phyloP scores from a whole-genome alignment of 2,113 vertebrate genomes.

The Promerops cafer region DNA sequence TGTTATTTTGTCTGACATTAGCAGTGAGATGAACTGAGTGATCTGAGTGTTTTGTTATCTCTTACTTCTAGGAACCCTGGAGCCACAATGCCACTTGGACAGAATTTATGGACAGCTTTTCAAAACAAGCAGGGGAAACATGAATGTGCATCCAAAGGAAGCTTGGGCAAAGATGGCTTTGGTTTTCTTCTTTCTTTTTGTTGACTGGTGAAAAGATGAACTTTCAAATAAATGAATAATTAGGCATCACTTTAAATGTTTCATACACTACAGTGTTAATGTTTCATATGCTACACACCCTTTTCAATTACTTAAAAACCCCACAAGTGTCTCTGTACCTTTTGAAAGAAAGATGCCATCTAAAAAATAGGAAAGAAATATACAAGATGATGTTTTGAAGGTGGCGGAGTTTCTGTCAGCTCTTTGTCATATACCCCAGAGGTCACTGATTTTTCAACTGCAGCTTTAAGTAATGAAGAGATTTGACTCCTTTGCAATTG shows the following conservation, averaged over 20 bases:
- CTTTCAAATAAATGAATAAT: not conserved
- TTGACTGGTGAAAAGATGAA: not conserved
- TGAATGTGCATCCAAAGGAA: not conserved
- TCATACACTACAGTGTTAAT: not conserved
- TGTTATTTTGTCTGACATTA: slow-evolving; percentile 61
- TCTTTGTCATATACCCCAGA: not conserved
- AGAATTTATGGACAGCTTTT: slow-evolving; percentile 34
- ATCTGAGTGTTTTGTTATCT: slow-evolving; percentile 59
- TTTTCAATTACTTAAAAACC: not conserved
- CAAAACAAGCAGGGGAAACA: slow-evolving; percentile 9
- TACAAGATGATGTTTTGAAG: not conserved
- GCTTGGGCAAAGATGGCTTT: not conserved
- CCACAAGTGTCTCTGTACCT: not conserved
- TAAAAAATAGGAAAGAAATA: not conserved
- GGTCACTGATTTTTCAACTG: not conserved
- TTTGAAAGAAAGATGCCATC: not conserved
- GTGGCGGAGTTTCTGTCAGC: not conserved
- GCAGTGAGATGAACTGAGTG: slow-evolving; percentile 39
- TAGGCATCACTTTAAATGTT: not conserved
- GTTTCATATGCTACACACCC: fast-evolving
- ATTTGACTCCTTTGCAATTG: not conserved
- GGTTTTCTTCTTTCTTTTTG: not conserved
- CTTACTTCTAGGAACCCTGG: slow-evolving; percentile 59
- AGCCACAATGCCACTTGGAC: slow-evolving; percentile 48
- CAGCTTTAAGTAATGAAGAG: not conserved